Percentiles rank a stretch among this genome's conserved stretches.
Conservation (phyloP, 2,113 vertebrate species). For the Mormyrus iriodes region DNA sequence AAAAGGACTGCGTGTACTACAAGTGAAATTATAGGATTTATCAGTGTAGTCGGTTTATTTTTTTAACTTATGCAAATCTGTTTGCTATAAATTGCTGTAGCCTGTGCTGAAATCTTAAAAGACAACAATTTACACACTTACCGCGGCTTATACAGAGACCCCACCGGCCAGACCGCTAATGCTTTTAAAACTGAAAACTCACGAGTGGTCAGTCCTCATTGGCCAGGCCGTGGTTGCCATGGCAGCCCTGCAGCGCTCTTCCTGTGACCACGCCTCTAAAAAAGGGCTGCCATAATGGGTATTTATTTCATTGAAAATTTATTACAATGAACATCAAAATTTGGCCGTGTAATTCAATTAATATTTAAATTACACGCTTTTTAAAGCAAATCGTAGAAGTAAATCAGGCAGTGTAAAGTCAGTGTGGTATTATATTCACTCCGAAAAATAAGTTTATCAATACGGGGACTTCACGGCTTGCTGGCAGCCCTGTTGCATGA, state of each 20-base stretch:
- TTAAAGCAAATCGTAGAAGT: background rate
- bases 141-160: background rate
- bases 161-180: background rate
- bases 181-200: background rate
- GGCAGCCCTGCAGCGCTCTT: background rate
- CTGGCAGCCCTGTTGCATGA: background rate
- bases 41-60: background rate
- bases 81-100: background rate
- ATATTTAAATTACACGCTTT: background rate
- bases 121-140: background rate
- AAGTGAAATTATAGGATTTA: background rate
- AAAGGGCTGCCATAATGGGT: background rate
- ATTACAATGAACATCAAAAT: background rate
- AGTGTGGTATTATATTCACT: background rate
- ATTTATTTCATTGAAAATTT: background rate
- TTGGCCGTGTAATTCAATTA: background rate
- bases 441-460: background rate
- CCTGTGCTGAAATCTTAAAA: background rate
- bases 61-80: background rate
- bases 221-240: background rate
- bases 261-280: background rate
- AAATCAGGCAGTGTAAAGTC: background rate
- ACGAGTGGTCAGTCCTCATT: background rate
- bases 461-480: background rate
- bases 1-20: background rate